Base-by-base conservation (phyloP, 2,888 invertebrate genomes). In the Gymnosoma rotundatum region DNA sequence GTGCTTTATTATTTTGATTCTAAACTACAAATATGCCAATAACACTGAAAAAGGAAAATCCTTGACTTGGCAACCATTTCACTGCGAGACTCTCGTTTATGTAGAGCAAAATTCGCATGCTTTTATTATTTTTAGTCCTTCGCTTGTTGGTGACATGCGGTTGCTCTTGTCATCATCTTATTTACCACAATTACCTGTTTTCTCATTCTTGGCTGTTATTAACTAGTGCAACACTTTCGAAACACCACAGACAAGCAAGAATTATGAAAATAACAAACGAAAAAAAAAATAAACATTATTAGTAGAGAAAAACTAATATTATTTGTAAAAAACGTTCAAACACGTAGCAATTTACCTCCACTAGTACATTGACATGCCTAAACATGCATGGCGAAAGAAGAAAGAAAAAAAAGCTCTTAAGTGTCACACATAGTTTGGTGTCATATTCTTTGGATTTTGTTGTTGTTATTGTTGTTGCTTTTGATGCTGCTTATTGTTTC, bases 361-460 rank as follows among this genome's bases (percentile, higher is more conserved):
- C 25, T 54, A 67, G 58, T 48, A 60, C 58, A 58, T 60, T 60
- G 36, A 21, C 67, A 18, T 63, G 42, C 42, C 42, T 12, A 42
- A 42, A 48, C 16, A 48, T 60, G 63, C 56, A 64, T 20, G 48
- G 12, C 20, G 18, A 70, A 73, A 58, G 45, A 63, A 25, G 1
- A 4, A 25, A 75, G 58, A 58, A 36, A 63, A 25, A 2, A 4
- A 25, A 75, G 58, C 61, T 83, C 76, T 76, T 76, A 73, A 75
- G 75, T 73, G 79, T 81, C 75, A 72, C 72, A 79, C 79, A 67
- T 80, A 78, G 70, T 82, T 76, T 81, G 81, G 78, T 81, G 78
- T 83, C 69, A 80, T 58, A 64, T 76, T 73, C 76, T 25, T 52
- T 69, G 63, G 61, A 58, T 80, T 56, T 82, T 72, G 16, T 25